Evolutionary conservation across 2,888 invertebrate species (phyloP).

Genomic region (Campoletis raptor): DNA sequence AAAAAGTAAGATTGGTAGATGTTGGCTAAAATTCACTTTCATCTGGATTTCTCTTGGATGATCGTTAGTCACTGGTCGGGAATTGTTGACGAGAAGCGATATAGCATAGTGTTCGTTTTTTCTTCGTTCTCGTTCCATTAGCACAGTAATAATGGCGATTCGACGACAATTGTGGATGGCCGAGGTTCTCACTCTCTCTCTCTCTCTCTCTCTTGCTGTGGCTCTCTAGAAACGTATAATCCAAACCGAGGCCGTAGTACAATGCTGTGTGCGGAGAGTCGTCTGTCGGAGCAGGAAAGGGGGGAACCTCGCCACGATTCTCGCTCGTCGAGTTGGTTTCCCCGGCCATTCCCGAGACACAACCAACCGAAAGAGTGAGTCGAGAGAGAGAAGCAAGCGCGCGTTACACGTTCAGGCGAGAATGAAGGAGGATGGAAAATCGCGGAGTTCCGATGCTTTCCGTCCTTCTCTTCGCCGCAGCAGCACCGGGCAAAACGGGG

Average conservation of each 20-base stretch:
- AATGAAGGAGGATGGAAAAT: conserved; percentile 59
- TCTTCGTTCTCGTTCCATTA: conserved; percentile 47
- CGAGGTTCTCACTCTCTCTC: conserved; percentile 44
- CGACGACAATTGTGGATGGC: conserved; percentile 61
- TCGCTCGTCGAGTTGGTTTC: conserved; percentile 60
- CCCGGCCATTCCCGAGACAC: conserved; percentile 63
- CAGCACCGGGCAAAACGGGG: conserved; percentile 47
- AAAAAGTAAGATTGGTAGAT: neutral
- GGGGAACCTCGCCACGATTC: conserved; percentile 44
- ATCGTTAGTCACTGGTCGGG: conserved; percentile 28
- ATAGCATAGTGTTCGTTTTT: neutral
- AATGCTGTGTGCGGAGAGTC: conserved; percentile 32
- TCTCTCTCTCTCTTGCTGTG: neutral
- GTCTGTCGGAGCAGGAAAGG: conserved; percentile 47
- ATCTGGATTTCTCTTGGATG: conserved; percentile 3
- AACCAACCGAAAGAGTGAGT: conserved; percentile 38
- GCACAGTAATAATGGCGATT: conserved; percentile 49
- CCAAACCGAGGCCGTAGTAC: conserved; percentile 49
- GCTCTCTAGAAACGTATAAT: conserved; percentile 62
- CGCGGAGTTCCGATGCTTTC: conserved; percentile 54
- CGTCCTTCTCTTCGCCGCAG: conserved; percentile 61
- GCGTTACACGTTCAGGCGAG: conserved; percentile 5
- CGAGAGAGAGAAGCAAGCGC: conserved; percentile 33
- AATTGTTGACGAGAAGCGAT: conserved; percentile 46
- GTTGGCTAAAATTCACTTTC: conserved; percentile 19